These are phyloP conservation scores for Ia io DNA, from an alignment of 2,113 vertebrate genomes.

Conservation along the genomic window DNA sequence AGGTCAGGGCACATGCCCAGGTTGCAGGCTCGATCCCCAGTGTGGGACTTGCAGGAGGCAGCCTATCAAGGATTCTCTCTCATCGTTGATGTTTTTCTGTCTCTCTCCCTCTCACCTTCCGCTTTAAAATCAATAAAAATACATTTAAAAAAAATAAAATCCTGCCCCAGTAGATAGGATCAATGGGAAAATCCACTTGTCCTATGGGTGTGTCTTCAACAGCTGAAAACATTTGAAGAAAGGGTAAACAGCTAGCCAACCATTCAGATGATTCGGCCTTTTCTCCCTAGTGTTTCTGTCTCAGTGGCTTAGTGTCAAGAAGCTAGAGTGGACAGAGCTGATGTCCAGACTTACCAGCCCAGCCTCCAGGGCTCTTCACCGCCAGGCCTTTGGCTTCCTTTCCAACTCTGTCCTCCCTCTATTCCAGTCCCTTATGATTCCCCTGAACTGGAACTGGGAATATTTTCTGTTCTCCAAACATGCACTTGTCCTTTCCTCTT, in stretches of 20 bases:
- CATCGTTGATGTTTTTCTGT: too few relatives aligned
- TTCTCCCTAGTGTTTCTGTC: not conserved
- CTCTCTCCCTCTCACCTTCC: too few relatives aligned
- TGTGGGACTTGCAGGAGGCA: too few relatives aligned
- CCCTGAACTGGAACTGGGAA: not conserved
- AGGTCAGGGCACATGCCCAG: too few relatives aligned
- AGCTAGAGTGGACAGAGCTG: not conserved
- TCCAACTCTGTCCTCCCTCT: not conserved
- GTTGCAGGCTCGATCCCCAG: too few relatives aligned
- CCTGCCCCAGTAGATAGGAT: not conserved
- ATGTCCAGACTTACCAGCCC: not conserved
- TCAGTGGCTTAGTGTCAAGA: not conserved
- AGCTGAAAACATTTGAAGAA: not conserved
- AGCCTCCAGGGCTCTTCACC: not conserved
- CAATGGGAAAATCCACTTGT: not conserved
- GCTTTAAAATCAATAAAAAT: too few relatives aligned
- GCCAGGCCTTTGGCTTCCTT: not conserved
- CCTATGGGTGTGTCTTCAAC: not conserved
- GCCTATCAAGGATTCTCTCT: too few relatives aligned
- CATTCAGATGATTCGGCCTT: not conserved
- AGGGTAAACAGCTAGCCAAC: not conserved
- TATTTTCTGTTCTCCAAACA: not conserved
- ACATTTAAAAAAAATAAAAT: not conserved
- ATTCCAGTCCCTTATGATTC: not conserved
- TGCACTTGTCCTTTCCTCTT: not conserved